These are phyloP conservation scores for Leptodactylus fallax DNA, from an alignment of 2,797 vertebrate genomes.

Conservation along the genomic window DNA sequence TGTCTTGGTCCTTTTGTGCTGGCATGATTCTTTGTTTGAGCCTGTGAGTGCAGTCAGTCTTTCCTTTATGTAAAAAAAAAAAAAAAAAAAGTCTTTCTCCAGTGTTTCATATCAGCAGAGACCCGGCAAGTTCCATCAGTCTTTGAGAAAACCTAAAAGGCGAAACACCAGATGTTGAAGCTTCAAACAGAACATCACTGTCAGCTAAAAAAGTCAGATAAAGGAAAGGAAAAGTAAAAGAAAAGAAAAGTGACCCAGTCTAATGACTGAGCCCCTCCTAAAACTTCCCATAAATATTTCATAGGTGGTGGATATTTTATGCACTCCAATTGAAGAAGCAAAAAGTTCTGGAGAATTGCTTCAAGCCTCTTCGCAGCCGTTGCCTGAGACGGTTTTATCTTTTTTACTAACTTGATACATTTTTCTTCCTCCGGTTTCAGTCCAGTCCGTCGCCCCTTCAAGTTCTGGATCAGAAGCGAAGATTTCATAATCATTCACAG, in stretches of 20 bases:
- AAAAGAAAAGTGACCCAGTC: constrained; percentile 22
- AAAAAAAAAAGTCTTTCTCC: background rate
- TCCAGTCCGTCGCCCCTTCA: background rate
- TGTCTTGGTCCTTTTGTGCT: background rate
- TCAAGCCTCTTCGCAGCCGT: constrained; percentile 39
- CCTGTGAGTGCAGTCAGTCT: background rate
- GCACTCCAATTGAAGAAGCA: constrained; percentile 28
- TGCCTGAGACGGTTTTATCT: constrained; percentile 65
- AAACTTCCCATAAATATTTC: constrained; percentile 48
- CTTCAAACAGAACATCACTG: constrained; percentile 42
- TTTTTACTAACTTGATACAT: constrained; percentile 61
- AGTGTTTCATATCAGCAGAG: background rate
- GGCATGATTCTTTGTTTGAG: background rate
- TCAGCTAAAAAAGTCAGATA: constrained; percentile 7
- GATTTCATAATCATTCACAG: background rate
- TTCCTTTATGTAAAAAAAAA: background rate
- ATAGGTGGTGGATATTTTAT: constrained; percentile 34
- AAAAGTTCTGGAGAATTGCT: constrained; percentile 36
- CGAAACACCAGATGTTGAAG: background rate
- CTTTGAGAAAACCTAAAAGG: constrained; percentile 5
- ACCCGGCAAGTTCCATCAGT: background rate
- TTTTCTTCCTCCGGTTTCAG: background rate
- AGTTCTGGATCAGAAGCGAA: background rate
- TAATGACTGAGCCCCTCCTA: constrained; percentile 26
- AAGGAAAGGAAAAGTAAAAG: background rate